These are phyloP conservation scores for Cephalopholis sonnerati DNA, from an alignment of 2,113 vertebrate genomes.

Conservation along the genomic window DNA sequence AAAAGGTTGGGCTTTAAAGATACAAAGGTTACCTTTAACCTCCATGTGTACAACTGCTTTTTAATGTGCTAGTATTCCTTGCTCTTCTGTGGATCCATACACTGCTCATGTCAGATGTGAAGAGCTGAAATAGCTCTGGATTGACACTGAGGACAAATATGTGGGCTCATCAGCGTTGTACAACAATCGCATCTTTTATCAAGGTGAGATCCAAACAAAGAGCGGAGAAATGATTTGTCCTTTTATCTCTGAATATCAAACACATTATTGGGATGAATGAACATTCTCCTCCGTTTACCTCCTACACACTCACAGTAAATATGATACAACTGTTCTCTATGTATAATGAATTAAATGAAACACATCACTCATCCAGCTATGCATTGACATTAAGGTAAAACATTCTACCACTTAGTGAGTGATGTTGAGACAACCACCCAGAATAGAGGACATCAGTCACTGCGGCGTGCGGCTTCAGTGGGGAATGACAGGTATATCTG, in stretches of 20 bases:
- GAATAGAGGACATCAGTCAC: constrained; percentile 65
- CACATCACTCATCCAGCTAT: constrained; percentile 52
- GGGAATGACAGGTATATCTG: constrained; percentile 63
- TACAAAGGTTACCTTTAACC: neutral
- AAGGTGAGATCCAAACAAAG: constrained; percentile 7
- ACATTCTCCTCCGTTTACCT: constrained; percentile 20
- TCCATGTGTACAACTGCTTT: neutral
- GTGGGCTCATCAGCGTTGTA: neutral
- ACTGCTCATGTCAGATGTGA: neutral
- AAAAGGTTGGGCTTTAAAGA: too few relatives aligned
- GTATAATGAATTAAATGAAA: constrained; percentile 56
- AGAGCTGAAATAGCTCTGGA: neutral
- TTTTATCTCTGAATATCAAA: constrained; percentile 4
- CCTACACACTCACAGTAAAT: constrained; percentile 38
- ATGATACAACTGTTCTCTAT: constrained; percentile 26
- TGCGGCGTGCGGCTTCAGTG: neutral
- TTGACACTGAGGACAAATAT: neutral
- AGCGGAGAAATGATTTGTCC: neutral
- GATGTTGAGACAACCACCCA: constrained; percentile 52
- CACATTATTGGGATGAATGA: neutral
- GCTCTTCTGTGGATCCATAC: neutral
- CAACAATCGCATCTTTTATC: constrained; percentile 3
- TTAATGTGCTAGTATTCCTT: neutral
- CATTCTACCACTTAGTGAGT: constrained; percentile 45
- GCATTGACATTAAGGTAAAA: constrained; percentile 41